A percentile compares a stretch with the other conserved stretches of the same genome.
Evolutionary conservation across 1,140 invertebrate species (phyloP).

Genomic region (Musca domestica): DNA sequence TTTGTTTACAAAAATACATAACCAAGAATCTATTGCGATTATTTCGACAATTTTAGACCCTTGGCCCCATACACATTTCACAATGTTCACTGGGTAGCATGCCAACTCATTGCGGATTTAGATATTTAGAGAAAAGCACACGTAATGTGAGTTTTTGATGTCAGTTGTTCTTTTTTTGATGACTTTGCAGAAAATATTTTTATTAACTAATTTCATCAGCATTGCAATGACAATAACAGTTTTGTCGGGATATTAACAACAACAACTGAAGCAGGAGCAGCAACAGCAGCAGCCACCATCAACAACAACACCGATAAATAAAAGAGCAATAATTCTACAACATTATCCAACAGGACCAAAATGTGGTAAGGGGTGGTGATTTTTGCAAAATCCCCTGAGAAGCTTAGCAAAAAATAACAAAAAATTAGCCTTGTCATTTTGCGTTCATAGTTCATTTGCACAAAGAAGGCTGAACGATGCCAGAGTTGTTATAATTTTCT

Average conservation of each 20-base stretch:
- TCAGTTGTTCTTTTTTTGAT: background rate
- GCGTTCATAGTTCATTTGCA: background rate
- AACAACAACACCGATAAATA: too few species aligned
- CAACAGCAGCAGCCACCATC: too few species aligned
- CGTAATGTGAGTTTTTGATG: constrained; percentile 1
- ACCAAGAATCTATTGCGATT: too few species aligned
- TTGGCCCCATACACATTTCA: too few species aligned
- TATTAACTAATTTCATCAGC: constrained; percentile 20
- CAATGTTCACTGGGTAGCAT: background rate
- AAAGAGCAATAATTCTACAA: too few species aligned
- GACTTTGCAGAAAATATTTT: constrained; percentile 5
- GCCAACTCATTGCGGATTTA: background rate
- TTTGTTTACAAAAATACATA: too few species aligned
- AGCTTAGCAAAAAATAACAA: background rate
- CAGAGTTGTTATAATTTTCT: constrained; percentile 5
- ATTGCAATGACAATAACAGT: constrained; percentile 5
- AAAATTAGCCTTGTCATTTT: background rate
- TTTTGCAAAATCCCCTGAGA: background rate
- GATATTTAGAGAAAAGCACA: too few species aligned
- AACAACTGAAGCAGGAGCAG: too few species aligned
- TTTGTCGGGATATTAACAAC: background rate
- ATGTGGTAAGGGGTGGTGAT: too few species aligned
- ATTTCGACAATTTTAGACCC: too few species aligned
- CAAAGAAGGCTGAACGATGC: background rate
- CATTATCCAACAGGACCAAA: too few species aligned